Percentiles rank a stretch among this genome's conserved stretches.
phyloP scores from a whole-genome alignment of 2,113 vertebrate species.

The Gulo gulo region DNA sequence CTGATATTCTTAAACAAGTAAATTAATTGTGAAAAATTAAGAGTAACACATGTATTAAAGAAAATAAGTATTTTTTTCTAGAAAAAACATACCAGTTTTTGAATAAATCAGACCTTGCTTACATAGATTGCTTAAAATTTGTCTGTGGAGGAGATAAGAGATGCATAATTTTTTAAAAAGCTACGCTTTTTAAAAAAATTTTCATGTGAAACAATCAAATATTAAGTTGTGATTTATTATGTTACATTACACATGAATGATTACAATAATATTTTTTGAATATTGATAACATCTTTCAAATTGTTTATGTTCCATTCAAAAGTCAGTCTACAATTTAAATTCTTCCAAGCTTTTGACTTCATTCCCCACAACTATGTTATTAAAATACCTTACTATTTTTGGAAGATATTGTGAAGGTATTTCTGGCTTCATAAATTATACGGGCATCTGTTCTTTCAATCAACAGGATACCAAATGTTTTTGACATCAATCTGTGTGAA shows the following conservation, averaged over 20 bases:
- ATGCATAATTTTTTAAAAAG: not conserved
- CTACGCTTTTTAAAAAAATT: not conserved
- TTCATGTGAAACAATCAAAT: constrained; percentile 40
- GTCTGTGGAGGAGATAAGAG: not conserved
- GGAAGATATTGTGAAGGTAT: constrained; percentile 69
- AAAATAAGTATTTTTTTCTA: not conserved
- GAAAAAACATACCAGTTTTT: not conserved
- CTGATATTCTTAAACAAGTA: not conserved
- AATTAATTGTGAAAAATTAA: not conserved
- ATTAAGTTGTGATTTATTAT: not conserved
- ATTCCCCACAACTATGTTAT: constrained; percentile 53
- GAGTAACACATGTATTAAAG: not conserved
- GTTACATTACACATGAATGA: not conserved
- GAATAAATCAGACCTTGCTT: not conserved
- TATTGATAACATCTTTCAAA: not conserved
- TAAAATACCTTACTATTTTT: constrained; percentile 76
- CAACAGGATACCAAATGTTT: constrained; percentile 76
- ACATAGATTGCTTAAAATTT: not conserved
- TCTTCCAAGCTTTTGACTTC: constrained; percentile 46
- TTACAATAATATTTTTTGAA: not conserved
- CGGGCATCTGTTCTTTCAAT: constrained; percentile 82
- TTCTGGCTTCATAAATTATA: constrained; percentile 75
- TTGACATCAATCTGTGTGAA: constrained; percentile 71
- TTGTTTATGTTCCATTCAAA: constrained; percentile 2
- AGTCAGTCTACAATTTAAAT: not conserved